Conservation (phyloP, 2,113 vertebrate species). For the Morone saxatilis region DNA sequence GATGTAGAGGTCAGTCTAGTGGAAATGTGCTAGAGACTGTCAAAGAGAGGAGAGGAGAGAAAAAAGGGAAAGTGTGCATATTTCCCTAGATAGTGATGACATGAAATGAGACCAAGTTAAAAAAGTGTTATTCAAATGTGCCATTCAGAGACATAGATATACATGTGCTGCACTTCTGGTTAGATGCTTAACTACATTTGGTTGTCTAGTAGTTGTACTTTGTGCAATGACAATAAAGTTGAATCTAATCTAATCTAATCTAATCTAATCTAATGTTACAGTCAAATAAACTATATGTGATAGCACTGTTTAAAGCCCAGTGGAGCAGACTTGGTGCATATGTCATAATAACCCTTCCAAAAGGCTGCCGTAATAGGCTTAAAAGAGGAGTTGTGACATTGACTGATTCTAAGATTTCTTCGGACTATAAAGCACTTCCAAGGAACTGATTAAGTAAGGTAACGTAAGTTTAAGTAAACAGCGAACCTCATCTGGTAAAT, state of each 20-base stretch:
- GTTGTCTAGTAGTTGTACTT: too few species aligned
- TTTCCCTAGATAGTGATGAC: not conserved
- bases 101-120: not conserved
- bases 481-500: slow-evolving; percentile 39
- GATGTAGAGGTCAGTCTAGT: slow-evolving; percentile 19
- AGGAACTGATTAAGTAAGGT: not conserved
- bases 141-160: too few species aligned
- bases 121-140: not conserved
- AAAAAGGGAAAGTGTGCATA: not conserved
- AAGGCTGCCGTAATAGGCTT: not conserved
- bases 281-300: not conserved
- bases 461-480: slow-evolving; percentile 30
- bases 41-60: slow-evolving; percentile 11
- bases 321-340: slow-evolving; percentile 19
- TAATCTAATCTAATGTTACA: not conserved
- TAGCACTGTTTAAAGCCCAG: slow-evolving; percentile 2
- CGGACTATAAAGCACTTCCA: not conserved
- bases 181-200: too few species aligned
- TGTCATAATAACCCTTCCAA: not conserved
- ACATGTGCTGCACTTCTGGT: too few species aligned
- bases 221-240: too few species aligned
- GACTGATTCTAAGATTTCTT: slow-evolving; percentile 35
- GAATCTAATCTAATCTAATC: too few species aligned
- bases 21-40: slow-evolving; percentile 9
- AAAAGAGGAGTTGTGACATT: slow-evolving; percentile 26